These are phyloP conservation scores for Drosophila imparisetae DNA, from an alignment of 2,888 invertebrate genomes.

Conservation along the genomic window DNA sequence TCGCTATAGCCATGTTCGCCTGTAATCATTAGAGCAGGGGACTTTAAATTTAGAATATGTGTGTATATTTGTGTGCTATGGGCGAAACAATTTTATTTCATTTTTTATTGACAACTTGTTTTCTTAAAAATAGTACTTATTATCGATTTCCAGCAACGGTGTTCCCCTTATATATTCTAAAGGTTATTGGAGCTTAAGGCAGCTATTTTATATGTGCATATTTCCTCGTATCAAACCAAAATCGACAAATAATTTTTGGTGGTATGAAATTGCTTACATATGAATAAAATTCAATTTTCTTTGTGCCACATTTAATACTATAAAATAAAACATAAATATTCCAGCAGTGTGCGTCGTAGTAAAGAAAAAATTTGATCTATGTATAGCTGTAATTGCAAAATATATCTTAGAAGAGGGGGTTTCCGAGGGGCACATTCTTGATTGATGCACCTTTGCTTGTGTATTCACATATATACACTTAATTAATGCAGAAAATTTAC, in stretches of 20 bases:
- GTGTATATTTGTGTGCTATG: not conserved
- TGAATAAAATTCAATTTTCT: not conserved
- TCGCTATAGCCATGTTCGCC: not conserved
- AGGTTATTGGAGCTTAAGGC: not conserved
- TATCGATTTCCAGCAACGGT: not conserved
- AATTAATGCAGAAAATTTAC: constrained; percentile 43
- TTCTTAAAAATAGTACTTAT: not conserved
- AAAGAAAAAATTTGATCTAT: not conserved
- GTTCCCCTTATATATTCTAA: not conserved
- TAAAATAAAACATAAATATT: not conserved
- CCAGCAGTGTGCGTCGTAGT: too few relatives aligned
- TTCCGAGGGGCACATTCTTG: not conserved
- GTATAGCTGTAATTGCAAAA: not conserved
- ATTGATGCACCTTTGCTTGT: not conserved
- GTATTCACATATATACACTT: constrained; percentile 2
- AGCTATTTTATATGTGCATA: not conserved
- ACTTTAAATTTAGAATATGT: not conserved
- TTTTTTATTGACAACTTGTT: not conserved
- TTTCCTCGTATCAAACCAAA: not conserved
- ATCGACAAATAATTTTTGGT: not conserved
- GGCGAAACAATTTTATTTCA: not conserved
- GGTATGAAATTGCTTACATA: not conserved
- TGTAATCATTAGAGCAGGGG: not conserved
- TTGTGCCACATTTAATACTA: not conserved
- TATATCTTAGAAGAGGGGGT: not conserved